Percentiles rank a stretch among this genome's conserved stretches.
Conservation (phyloP, 2,113 vertebrate species). For the Tiliqua scincoides region DNA sequence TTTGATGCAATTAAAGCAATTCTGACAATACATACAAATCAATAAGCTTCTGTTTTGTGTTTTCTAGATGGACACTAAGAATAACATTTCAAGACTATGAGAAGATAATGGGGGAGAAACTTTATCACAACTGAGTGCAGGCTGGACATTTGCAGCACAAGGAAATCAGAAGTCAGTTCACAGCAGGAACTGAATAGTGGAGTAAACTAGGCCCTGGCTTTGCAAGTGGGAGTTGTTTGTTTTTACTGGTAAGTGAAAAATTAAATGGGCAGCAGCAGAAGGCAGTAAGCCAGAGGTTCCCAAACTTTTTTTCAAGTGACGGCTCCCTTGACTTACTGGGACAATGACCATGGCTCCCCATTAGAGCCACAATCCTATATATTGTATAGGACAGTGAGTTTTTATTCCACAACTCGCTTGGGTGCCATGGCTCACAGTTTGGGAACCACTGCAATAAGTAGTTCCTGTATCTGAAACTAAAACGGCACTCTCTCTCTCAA, state of each 20-base stretch:
- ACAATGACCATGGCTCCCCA: too few relatives aligned
- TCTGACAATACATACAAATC: conserved; percentile 76
- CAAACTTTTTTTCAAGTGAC: too few relatives aligned
- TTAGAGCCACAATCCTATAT: too few relatives aligned
- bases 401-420: too few relatives aligned
- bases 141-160: not conserved
- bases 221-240: too few relatives aligned
- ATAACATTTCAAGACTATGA: conserved; percentile 43
- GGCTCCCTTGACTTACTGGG: too few relatives aligned
- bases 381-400: too few relatives aligned
- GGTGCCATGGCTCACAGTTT: too few relatives aligned
- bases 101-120: conserved; percentile 5
- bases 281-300: too few relatives aligned
- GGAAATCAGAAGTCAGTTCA: not conserved
- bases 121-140: conserved; percentile 11
- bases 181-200: too few relatives aligned
- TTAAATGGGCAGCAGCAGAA: not conserved
- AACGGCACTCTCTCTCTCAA: too few relatives aligned
- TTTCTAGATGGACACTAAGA: conserved; percentile 64
- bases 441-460: too few relatives aligned
- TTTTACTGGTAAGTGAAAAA: not conserved
- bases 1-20: conserved; percentile 76
- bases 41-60: conserved; percentile 73
- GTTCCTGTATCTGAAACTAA: not conserved
- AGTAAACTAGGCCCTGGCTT: not conserved